Evolutionary conservation across 2,888 invertebrate genomes (phyloP).

Genomic region (Brachynemurus nebulosus): DNA sequence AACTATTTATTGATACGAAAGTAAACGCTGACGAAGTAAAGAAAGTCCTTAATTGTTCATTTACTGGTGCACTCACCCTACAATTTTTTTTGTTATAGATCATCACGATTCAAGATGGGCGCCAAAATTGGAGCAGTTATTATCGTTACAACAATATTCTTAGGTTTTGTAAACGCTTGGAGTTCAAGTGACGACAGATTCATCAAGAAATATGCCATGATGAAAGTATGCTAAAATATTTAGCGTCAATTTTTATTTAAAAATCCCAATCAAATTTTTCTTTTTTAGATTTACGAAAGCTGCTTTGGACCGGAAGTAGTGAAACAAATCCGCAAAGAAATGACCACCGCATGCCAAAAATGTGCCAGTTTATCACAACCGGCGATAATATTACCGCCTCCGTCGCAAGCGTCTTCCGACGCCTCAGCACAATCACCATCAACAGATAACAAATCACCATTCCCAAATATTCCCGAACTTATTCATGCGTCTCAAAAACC

Average conservation of each 20-base stretch:
- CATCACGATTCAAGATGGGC: no score
- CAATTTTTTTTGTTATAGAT: no score
- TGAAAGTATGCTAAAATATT: conserved; percentile 38
- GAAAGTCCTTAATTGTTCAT: no score
- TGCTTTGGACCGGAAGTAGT: conserved; percentile 54
- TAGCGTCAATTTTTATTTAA: neutral
- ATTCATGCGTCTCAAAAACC: neutral
- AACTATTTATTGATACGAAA: no score
- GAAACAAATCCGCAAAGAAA: conserved; percentile 50
- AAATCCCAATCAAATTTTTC: conserved; percentile 6
- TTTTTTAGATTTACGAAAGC: conserved; percentile 50
- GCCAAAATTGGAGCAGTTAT: no score
- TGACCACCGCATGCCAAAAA: conserved; percentile 50
- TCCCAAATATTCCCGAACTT: neutral
- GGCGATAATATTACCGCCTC: conserved; percentile 7
- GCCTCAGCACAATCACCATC: neutral
- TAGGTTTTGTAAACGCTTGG: no score
- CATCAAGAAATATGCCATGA: conserved; percentile 57
- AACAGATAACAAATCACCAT: neutral
- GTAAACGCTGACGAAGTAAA: no score
- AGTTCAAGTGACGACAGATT: conserved; percentile 51
- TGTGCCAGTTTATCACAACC: conserved; percentile 41
- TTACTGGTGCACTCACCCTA: no score
- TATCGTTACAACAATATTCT: no score
- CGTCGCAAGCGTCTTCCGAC: neutral